Base-by-base conservation (phyloP, 2,888 invertebrate species). In the Xestia ashworthii region DNA sequence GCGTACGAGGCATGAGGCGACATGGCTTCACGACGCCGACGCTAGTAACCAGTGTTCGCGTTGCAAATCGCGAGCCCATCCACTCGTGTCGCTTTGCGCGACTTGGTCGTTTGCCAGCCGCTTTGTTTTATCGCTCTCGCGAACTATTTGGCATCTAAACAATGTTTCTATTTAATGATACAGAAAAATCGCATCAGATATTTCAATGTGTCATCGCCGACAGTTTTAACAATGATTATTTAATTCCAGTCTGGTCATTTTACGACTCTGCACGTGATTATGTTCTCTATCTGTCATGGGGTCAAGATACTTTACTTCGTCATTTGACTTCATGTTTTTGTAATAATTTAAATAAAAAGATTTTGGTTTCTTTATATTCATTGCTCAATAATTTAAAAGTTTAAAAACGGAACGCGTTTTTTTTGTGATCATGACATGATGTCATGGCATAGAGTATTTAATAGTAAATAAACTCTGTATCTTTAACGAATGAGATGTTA, bases 141-240 rank as follows among this genome's bases (percentile, higher is more conserved):
- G 88, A 95, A 95, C 93, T 95, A 94, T 96, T 96, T 96, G 96
- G 95, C 95, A 94, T 95, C 93, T 92, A 92, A 95, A 94, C 94
- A 94, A 95, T 95, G 95, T 96, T 95, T 95, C 94, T 91, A 94
- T 95, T 95, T 94, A 95, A 96, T 93, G 94, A 94, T 94, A 95
- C 93, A 93, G 93, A 95, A 94, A 94, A 95, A 94, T 94, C 90
- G 92, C 91, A 92, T 88, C 87, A 91, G 90, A 93, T 94, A 94
- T 93, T 93, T 94, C 92, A 93, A 95, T 94, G 91, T 94, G 93
- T 94, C 93, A 93, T 91, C 91, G 85, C 80, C 87, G 84, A 87
- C 81, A 85, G 78, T 85, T 85, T 81, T 80, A 85, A 86, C 84
- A 91, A 90, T 89, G 89, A 89, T 86, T 84, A 84, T 87, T 87